Evolutionary conservation across 2,797 vertebrate genomes (phyloP).

Genomic region (Phrynocephalus guinanensis): DNA sequence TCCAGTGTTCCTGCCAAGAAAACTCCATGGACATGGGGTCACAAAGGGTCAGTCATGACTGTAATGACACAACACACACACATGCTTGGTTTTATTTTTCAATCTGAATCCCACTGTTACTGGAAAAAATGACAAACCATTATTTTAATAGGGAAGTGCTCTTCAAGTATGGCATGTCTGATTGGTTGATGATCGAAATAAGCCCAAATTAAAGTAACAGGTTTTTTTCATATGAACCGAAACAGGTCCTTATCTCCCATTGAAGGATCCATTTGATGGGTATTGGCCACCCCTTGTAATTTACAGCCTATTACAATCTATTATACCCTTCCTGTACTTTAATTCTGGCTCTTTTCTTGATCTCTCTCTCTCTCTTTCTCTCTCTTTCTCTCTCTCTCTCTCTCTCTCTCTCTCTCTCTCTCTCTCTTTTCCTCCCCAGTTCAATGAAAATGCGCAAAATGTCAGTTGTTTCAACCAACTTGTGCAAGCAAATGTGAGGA

Average conservation of each 20-base stretch:
- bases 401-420: too few relatives aligned
- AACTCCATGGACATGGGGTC: too few relatives aligned
- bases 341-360: constrained; percentile 2
- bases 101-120: background rate
- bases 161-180: background rate
- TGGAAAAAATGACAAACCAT: background rate
- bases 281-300: background rate
- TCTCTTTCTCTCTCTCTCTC: background rate
- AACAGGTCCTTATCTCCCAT: background rate
- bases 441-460: constrained; percentile 95
- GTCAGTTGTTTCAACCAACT: constrained; percentile 96
- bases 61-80: too few relatives aligned
- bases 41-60: too few relatives aligned
- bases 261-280: background rate
- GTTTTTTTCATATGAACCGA: background rate
- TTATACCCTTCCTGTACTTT: constrained; percentile 17
- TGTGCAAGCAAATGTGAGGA: constrained; percentile 98
- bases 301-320: background rate
- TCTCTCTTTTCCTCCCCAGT: constrained; percentile 77
- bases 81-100: background rate
- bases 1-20: too few relatives aligned
- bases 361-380: too few relatives aligned
- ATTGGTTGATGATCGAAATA: background rate
- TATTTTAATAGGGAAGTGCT: background rate
- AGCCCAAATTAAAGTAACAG: background rate